phyloP scores from a whole-genome alignment of 2,113 vertebrate species.

The Vireo altiloquus region DNA sequence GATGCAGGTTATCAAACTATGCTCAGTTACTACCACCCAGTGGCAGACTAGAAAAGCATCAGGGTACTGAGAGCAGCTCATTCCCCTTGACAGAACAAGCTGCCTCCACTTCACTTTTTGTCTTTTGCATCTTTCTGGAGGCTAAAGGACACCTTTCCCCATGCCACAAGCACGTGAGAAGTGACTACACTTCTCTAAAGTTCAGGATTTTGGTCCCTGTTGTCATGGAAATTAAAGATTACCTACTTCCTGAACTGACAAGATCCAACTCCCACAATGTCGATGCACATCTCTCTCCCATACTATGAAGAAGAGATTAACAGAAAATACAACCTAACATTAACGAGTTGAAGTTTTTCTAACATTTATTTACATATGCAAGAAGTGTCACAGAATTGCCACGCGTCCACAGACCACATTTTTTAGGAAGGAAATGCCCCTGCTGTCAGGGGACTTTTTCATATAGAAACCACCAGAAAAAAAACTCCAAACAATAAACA shows the following conservation, averaged over 20 bases:
- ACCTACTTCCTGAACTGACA: background rate
- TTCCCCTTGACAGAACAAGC: background rate
- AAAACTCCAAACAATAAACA: background rate
- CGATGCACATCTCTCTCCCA: background rate
- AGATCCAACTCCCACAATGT: background rate
- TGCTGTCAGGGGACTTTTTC: background rate
- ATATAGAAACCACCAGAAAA: background rate
- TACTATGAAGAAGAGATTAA: background rate
- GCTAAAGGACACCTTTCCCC: background rate
- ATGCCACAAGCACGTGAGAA: background rate
- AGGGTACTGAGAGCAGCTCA: background rate
- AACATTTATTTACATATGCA: background rate
- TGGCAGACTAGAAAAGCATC: background rate
- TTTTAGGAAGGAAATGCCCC: background rate
- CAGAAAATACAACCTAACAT: background rate
- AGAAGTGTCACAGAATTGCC: background rate
- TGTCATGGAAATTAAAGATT: background rate
- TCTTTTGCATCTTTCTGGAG: background rate
- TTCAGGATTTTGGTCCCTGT: background rate
- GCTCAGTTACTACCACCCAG: conserved; percentile 31
- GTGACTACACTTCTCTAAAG: background rate
- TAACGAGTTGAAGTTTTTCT: background rate
- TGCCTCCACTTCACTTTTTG: background rate
- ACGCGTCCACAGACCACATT: background rate
- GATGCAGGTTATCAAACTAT: background rate